Percentiles rank a stretch among this genome's conserved stretches.
These are phyloP conservation scores for Heterotilapia buettikoferi DNA, from an alignment of 2,113 vertebrate species.

Conservation along the genomic window DNA sequence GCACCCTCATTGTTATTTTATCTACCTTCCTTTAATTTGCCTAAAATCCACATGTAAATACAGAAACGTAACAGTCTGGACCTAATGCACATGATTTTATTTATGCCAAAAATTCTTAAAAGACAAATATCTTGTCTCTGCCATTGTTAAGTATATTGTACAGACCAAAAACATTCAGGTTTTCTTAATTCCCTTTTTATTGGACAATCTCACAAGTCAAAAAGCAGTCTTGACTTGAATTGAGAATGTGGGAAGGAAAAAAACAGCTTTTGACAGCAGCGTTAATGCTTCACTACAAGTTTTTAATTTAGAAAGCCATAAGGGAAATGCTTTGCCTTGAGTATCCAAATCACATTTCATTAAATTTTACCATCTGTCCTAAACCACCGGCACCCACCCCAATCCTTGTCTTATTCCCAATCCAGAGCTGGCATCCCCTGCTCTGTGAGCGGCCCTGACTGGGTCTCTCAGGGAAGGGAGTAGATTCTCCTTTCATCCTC, in stretches of 20 bases:
- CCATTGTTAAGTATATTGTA: background rate
- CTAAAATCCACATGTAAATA: background rate
- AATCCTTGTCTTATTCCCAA: conserved; percentile 4
- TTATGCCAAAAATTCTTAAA: background rate
- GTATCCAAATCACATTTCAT: conserved; percentile 51
- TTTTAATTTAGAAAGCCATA: conserved; percentile 34
- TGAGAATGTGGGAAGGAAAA: background rate
- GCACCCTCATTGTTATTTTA: background rate
- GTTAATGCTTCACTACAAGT: conserved; percentile 25
- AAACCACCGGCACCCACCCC: conserved; percentile 22
- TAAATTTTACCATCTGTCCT: conserved; percentile 51
- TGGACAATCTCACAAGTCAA: background rate
- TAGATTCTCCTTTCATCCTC: conserved; percentile 78
- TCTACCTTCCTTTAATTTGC: background rate
- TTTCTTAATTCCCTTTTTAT: background rate
- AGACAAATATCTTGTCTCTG: background rate
- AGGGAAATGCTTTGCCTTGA: conserved; percentile 35
- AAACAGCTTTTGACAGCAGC: background rate
- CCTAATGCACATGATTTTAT: background rate
- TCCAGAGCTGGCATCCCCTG: conserved; percentile 24
- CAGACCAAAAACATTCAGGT: background rate
- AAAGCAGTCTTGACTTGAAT: background rate
- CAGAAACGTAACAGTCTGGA: background rate
- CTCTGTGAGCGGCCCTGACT: conserved; percentile 59
- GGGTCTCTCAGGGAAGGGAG: conserved; percentile 67